Evolutionary conservation across 2,113 vertebrate genomes (phyloP), one percentile per base, ranked within the genome.

Genomic region (Castor canadensis): DNA sequence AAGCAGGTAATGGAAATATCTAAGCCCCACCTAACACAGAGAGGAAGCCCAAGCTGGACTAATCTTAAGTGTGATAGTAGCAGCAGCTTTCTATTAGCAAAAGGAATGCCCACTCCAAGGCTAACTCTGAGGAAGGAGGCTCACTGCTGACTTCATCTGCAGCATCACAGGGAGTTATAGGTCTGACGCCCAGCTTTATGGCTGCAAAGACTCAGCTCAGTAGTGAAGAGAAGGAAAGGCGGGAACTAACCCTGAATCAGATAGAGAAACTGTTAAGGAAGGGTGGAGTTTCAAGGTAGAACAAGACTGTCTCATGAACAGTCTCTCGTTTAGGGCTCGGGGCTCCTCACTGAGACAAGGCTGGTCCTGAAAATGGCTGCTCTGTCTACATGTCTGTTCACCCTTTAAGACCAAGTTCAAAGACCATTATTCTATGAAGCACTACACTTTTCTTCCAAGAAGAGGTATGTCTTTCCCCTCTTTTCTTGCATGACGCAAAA

Each of bases 101-200:
- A 73, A 4, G 40, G 24, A 87, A 71, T 32, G 38, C 7, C 10
- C 0, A 0, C 3, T 32, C 12, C 11, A n/a, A 3, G 8, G 35
- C 15, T 19, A 26, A 45, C 45, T 69, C 32, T 54, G 1, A 45
- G 56, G 13, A 76, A 82, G 10, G 3, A 22, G 24, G 20, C 73
- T 85, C 45, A 32, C 45, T 20, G 35, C 20, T 6, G 19, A 81
- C 49, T 80, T 80, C n/a, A 49, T 69, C 4, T 38, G 17, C 6
- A 43, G 82, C 45, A 28, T n/a, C 12, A 16, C 24, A 45, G 35
- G 17, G 40, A n/a, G 15, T 4, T n/a, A 3, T 1, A 22, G 30
- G 19, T 81, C 24, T 40, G 58, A 30, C 4, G 17, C 22, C 45
- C 35, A 66, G 38, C 2, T 94, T 86, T 38, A 45, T 60, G 15